Percentiles rank a stretch among this genome's conserved stretches.
These are phyloP conservation scores for Urocyon cinereoargenteus DNA, from an alignment of 2,797 vertebrate genomes.

Conservation along the genomic window DNA sequence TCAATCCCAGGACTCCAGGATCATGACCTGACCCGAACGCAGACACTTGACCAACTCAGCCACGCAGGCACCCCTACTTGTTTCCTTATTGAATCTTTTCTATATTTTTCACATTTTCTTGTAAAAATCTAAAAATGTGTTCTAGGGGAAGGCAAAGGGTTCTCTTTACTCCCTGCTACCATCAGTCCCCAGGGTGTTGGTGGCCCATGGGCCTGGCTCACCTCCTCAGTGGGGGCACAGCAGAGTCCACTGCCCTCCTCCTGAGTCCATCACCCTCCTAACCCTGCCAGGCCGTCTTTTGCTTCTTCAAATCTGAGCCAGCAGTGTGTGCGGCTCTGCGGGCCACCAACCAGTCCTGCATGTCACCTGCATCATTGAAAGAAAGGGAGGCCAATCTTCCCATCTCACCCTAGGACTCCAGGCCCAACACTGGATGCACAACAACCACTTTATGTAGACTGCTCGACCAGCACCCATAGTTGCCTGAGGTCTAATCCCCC, in stretches of 20 bases:
- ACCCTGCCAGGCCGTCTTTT: background rate
- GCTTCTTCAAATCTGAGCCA: background rate
- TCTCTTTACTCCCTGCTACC: background rate
- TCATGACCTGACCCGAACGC: too few relatives aligned
- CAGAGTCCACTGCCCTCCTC: background rate
- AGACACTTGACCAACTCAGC: too few relatives aligned
- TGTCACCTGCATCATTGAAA: background rate
- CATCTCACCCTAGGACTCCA: background rate
- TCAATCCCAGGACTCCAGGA: too few relatives aligned
- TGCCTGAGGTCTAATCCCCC: background rate
- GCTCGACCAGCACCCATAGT: background rate
- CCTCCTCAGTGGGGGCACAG: background rate
- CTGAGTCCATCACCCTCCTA: too few relatives aligned
- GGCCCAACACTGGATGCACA: background rate
- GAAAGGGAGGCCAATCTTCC: background rate
- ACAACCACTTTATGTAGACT: background rate
- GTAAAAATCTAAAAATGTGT: background rate
- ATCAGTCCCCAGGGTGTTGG: accelerated
- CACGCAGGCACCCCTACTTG: background rate
- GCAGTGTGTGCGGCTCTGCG: background rate
- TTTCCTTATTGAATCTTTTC: background rate
- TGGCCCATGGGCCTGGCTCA: background rate
- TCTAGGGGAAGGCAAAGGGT: background rate
- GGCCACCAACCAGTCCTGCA: background rate
- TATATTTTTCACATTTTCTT: background rate